phyloP scores from a whole-genome alignment of 2,797 vertebrate genomes.

The Cossypha dichroa region DNA sequence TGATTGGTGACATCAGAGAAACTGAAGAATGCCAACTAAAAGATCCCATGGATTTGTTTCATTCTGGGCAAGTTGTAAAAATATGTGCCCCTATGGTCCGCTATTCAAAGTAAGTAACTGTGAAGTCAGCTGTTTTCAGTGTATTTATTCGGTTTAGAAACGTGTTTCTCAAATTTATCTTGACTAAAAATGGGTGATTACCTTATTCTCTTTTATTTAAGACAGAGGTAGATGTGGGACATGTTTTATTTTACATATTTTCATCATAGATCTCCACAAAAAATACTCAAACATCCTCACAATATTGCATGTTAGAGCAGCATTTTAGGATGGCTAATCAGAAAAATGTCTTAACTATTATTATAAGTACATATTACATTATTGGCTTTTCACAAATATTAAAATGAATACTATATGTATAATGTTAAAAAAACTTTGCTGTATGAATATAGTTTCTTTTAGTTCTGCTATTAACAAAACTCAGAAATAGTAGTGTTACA shows the following conservation, averaged over 20 bases:
- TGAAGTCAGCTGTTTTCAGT: not conserved
- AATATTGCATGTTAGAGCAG: not conserved
- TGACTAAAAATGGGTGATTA: not conserved
- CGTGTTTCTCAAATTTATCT: not conserved
- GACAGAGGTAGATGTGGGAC: not conserved
- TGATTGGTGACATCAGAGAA: conserved; percentile 42
- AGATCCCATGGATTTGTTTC: conserved; percentile 86
- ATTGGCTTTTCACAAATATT: no score
- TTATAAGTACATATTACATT: no score
- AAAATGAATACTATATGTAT: no score
- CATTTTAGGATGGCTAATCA: not conserved
- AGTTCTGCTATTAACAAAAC: no score
- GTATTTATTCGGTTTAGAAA: not conserved
- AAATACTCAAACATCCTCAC: not conserved
- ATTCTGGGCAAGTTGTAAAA: conserved; percentile 84
- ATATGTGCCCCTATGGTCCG: conserved; percentile 97
- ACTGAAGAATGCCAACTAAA: conserved; percentile 34
- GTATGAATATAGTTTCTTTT: no score
- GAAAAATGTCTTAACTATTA: not conserved
- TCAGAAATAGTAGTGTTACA: no score
- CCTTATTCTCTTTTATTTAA: not conserved
- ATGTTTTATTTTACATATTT: not conserved
- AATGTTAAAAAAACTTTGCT: no score
- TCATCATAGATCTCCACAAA: not conserved
- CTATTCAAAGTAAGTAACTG: conserved; percentile 92